Base-by-base conservation (phyloP, 2,113 vertebrate genomes). In the Pomatorhinus ruficollis region DNA sequence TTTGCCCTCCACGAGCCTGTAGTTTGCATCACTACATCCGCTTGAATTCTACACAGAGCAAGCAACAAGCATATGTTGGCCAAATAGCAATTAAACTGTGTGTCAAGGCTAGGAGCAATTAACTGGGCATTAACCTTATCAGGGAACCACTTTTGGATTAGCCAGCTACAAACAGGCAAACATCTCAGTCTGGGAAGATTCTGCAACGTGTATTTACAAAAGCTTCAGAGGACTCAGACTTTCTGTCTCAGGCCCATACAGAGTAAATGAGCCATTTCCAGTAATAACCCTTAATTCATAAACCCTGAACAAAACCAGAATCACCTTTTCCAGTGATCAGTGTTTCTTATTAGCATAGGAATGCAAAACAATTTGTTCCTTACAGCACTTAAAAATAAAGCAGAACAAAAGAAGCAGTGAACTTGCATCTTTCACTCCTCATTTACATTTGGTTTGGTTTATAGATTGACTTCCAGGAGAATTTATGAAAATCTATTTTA, bases 111-210 rank as follows among this genome's bases (percentile, higher is more conserved):
- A 91, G 91, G 94, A 97, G 94, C 97, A 98, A 98, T 98, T 98
- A 98, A 97, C 97, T 94, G 89, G 95, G 97, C 95, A 97, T 97
- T 98, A 97, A 97, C 97, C 95, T 97, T 97, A 97, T 94, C 98
- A 96, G 91, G 80, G 78, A 97, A 96, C 65, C 83, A 90, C 95
- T 97, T 97, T 86, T 95, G 95, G 92, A 97, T 93, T 83, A 94
- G 88, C 92, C 92, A 91, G 92, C 90, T 79, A 88, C 90, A 97
- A 97, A 97, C 72, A 93, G 66, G 95, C 95, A 97, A 86, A 75
- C 54, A 96, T 76, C 80, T 89, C 93, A 66, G 94, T 63, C 83
- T 84, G 78, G 72, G 80, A 91, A 95, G 86, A 96, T 92, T 91
- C 93, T 79, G 90, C 60, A 88, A 95, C 35, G 4, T 28, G 90